Percentiles rank a stretch among this genome's conserved stretches.
phyloP scores from a whole-genome alignment of 2,888 invertebrate genomes.

The Brenthis hecate region DNA sequence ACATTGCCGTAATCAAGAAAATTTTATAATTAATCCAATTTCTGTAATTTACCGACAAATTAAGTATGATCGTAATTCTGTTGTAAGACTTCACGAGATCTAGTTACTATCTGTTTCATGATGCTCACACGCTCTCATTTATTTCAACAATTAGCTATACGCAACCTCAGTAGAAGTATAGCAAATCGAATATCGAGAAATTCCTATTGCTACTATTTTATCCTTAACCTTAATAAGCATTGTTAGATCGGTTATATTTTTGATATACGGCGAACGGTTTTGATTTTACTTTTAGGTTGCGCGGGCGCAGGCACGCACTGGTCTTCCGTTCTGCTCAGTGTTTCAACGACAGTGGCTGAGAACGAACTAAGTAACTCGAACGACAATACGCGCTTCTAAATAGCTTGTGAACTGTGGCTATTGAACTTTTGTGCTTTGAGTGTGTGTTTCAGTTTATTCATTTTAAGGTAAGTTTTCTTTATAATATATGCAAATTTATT shows the following conservation, averaged over 20 bases:
- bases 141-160: constrained; percentile 25
- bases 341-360: constrained; percentile 72
- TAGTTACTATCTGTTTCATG: constrained; percentile 16
- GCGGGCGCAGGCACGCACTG: constrained; percentile 62
- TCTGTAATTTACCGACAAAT: constrained; percentile 33
- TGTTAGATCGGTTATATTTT: constrained; percentile 63
- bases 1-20: not conserved
- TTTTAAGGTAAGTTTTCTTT: constrained; percentile 37
- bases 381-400: constrained; percentile 47
- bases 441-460: constrained; percentile 59
- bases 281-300: constrained; percentile 71
- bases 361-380: constrained; percentile 73
- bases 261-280: constrained; percentile 59
- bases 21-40: constrained; percentile 21
- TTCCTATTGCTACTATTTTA: constrained; percentile 55
- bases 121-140: constrained; percentile 33
- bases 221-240: constrained; percentile 78
- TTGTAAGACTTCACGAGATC: constrained; percentile 27
- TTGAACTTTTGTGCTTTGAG: constrained; percentile 61
- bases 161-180: constrained; percentile 25
- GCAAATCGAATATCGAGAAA: constrained; percentile 62
- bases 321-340: constrained; percentile 76
- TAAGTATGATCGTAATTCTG: constrained; percentile 24
- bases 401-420: constrained; percentile 70
- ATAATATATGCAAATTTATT: constrained; percentile 26